Evolutionary conservation across 2,888 invertebrate genomes (phyloP).

Genomic region (Chrysopilus asiliformis): DNA sequence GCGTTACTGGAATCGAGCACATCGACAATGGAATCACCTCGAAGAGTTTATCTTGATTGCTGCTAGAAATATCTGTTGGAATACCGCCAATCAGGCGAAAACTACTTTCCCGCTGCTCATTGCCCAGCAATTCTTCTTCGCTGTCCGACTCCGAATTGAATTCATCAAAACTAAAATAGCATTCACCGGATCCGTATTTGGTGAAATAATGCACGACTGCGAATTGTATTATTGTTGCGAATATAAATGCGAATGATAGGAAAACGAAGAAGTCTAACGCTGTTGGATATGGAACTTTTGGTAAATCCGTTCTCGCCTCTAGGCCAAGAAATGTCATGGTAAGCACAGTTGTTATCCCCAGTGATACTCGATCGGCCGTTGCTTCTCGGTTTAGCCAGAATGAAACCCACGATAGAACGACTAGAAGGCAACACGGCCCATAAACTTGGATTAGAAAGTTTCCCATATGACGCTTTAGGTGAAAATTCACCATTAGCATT

Average conservation of each 20-base stretch:
- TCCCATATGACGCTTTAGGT: conserved; percentile 70
- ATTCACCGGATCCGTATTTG: conserved; percentile 70
- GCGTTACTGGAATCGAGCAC: conserved; percentile 39
- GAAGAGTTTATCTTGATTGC: conserved; percentile 34
- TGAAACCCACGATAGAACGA: conserved; percentile 78
- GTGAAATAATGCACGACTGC: conserved; percentile 77
- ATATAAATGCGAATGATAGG: conserved; percentile 65
- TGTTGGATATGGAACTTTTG: conserved; percentile 77
- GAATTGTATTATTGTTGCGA: conserved; percentile 69
- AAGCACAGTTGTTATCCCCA: conserved; percentile 71
- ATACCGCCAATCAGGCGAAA: conserved; percentile 15
- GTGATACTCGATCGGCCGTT: conserved; percentile 62
- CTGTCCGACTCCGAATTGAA: conserved; percentile 45
- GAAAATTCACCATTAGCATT: conserved; percentile 60
- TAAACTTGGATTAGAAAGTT: conserved; percentile 78
- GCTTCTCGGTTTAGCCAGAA: conserved; percentile 78
- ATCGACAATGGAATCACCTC: conserved; percentile 53
- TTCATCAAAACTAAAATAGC: conserved; percentile 53
- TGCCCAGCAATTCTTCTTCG: conserved; percentile 30
- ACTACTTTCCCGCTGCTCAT: conserved; percentile 10
- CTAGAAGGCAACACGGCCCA: conserved; percentile 68
- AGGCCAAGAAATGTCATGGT: conserved; percentile 75
- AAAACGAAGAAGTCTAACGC: conserved; percentile 75
- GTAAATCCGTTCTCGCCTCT: conserved; percentile 66
- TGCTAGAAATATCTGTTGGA: conserved; percentile 23